phyloP scores from a whole-genome alignment of 2,113 vertebrate genomes.

The Tapirus terrestris region DNA sequence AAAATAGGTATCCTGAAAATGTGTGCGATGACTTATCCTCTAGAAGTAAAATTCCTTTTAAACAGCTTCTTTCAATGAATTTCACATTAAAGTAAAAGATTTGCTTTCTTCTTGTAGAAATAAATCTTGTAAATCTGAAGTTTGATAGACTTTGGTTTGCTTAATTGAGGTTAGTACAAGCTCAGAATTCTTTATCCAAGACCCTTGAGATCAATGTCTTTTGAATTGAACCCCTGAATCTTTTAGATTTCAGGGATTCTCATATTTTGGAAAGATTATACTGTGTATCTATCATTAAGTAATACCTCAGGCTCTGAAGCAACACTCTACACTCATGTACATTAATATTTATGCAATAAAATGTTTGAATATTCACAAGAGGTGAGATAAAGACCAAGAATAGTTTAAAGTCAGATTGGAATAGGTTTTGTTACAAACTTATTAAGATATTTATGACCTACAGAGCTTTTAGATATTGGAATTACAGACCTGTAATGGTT shows the following conservation, averaged over 20 bases:
- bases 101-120: not conserved
- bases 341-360: conserved; percentile 38
- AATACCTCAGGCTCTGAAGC: not conserved
- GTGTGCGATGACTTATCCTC: not conserved
- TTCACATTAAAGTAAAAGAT: not conserved
- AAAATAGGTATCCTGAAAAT: not conserved
- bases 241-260: conserved; percentile 26
- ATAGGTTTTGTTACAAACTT: not conserved
- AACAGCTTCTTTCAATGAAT: not conserved
- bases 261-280: conserved; percentile 20
- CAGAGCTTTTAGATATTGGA: not conserved
- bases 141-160: conserved; percentile 3
- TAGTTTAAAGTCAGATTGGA: not conserved
- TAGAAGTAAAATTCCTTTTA: conserved; percentile 38
- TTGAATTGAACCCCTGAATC: too few species aligned
- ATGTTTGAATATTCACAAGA: not conserved
- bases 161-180: conserved; percentile 29
- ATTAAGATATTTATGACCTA: not conserved
- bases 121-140: not conserved
- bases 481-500: not conserved
- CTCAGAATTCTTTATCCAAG: conserved; percentile 41
- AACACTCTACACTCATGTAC: not conserved
- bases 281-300: not conserved
- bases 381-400: not conserved
- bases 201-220: not conserved